Percentiles rank a stretch among this genome's conserved stretches.
Evolutionary conservation across 2,888 invertebrate genomes (phyloP).

Genomic region (Halocaridina rubra): DNA sequence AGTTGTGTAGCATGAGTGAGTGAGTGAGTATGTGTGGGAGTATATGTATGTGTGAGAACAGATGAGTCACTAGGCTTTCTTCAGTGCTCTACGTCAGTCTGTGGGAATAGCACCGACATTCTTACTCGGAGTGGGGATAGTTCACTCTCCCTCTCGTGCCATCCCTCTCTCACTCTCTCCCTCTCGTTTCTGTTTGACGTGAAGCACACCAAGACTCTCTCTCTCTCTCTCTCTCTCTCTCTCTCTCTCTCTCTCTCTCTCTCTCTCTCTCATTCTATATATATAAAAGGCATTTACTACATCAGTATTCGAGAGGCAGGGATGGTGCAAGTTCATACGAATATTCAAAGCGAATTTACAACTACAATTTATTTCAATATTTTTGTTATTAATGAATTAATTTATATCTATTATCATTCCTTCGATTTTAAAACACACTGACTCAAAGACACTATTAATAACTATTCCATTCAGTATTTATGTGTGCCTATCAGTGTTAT

Average conservation of each 20-base stretch:
- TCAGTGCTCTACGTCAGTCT: conserved; percentile 24
- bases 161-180: background rate
- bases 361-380: no score
- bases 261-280: background rate
- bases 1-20: background rate
- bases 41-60: background rate
- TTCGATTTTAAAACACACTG: no score
- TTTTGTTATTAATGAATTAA: no score
- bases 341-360: no score
- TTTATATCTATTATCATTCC: no score
- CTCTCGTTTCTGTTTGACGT: background rate
- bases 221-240: background rate
- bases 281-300: no score
- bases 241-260: background rate
- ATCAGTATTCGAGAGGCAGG: no score
- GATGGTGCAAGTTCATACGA: no score
- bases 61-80: conserved; percentile 18
- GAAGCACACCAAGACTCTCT: background rate
- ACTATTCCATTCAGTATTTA: no score
- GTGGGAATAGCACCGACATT: conserved; percentile 19
- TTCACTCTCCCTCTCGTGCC: background rate
- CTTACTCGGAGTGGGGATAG: background rate
- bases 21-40: background rate
- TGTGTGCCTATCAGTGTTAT: no score
- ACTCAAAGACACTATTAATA: no score